Evolutionary conservation across 2,888 invertebrate species (phyloP).

Genomic region (Polydrusus tereticollis): DNA sequence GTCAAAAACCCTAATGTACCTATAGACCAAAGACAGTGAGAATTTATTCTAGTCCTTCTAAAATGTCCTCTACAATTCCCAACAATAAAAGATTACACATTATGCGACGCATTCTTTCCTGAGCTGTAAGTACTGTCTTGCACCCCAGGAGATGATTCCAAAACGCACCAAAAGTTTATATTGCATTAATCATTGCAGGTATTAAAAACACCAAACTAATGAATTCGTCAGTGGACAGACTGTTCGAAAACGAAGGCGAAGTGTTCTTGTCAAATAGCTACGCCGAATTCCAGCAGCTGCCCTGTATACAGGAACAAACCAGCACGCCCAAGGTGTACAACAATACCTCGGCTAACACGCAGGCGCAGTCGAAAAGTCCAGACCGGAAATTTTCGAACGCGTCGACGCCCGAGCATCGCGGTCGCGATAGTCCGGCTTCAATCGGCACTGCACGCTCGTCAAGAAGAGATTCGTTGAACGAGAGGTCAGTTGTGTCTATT

Average conservation of each 20-base stretch:
- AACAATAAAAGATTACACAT: too few species aligned
- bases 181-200: too few species aligned
- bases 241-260: constrained; percentile 84
- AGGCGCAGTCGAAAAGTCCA: constrained; percentile 67
- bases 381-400: constrained; percentile 70
- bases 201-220: constrained; percentile 84
- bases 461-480: constrained; percentile 74
- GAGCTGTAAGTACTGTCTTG: too few species aligned
- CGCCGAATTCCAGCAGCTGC: constrained; percentile 74
- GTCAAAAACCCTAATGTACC: too few species aligned
- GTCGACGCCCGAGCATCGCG: constrained; percentile 79
- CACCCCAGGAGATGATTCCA: too few species aligned
- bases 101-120: too few species aligned
- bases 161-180: too few species aligned
- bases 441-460: constrained; percentile 79
- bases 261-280: constrained; percentile 81
- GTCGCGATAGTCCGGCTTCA: constrained; percentile 76
- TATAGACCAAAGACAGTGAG: too few species aligned
- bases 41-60: too few species aligned
- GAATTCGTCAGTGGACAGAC: constrained; percentile 91
- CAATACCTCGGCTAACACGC: constrained; percentile 57
- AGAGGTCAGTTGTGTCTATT: constrained; percentile 61
- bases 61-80: too few species aligned
- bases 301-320: constrained; percentile 72
- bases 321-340: constrained; percentile 63